Percentiles rank a stretch among this genome's conserved stretches.
phyloP scores from a whole-genome alignment of 2,797 vertebrate genomes.

The Oryzias sinensis region DNA sequence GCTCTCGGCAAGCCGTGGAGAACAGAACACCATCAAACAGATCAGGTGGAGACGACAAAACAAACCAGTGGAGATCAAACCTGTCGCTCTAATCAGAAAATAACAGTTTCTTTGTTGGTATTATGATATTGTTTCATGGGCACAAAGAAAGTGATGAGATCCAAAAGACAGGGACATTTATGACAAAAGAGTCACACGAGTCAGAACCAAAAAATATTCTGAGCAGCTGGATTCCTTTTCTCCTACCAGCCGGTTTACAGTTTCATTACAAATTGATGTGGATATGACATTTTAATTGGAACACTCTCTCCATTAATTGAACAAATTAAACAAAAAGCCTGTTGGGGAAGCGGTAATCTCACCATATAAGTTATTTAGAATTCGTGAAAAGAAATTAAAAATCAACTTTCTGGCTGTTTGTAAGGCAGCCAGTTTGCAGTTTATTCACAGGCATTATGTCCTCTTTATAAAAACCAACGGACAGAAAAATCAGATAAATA shows the following conservation, averaged over 20 bases:
- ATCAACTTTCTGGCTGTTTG: conserved; percentile 60
- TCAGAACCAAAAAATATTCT: neutral
- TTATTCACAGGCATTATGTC: conserved; percentile 49
- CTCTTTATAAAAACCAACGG: conserved; percentile 80
- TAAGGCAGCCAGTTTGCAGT: conserved; percentile 53
- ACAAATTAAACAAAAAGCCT: conserved; percentile 71
- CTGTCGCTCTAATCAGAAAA: neutral
- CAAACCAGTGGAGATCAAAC: conserved; percentile 7
- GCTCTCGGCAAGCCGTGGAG: conserved; percentile 28
- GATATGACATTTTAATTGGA: conserved; percentile 80
- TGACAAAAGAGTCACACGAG: too few relatives aligned
- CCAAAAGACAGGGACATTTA: too few relatives aligned
- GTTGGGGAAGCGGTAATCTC: conserved; percentile 69
- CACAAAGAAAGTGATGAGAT: too few relatives aligned
- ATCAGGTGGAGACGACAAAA: conserved; percentile 22
- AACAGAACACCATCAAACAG: conserved; percentile 33
- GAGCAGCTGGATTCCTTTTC: conserved; percentile 34
- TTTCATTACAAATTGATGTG: conserved; percentile 71
- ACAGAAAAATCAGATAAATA: conserved; percentile 76
- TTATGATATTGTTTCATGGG: neutral
- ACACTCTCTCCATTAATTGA: conserved; percentile 75
- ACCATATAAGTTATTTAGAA: conserved; percentile 65
- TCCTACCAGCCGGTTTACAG: conserved; percentile 47
- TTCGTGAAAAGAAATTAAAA: conserved; percentile 67
- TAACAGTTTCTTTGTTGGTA: neutral